These are phyloP conservation scores for Polydrusus cervinus DNA, from an alignment of 2,888 invertebrate species.

Conservation along the genomic window DNA sequence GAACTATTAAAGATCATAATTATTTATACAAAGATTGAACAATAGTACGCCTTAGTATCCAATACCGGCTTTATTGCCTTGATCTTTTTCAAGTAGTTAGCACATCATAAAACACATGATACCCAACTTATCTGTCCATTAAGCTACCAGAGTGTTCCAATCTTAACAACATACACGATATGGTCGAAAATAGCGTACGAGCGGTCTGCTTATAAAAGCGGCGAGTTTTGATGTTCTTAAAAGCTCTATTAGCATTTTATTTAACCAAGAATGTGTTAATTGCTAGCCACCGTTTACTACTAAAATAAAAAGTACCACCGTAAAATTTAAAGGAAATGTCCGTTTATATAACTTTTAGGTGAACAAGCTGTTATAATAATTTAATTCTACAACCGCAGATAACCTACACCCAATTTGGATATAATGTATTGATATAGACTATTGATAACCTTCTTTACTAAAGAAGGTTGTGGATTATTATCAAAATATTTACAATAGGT, in stretches of 20 bases:
- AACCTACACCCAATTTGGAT: too few species aligned
- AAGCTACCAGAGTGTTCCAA: constrained; percentile 62
- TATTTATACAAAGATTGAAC: constrained; percentile 51
- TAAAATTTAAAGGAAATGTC: constrained; percentile 43
- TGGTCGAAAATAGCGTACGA: constrained; percentile 60
- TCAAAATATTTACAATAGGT: too few species aligned
- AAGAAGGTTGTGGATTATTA: too few species aligned
- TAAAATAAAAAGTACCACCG: constrained; percentile 41
- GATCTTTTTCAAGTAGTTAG: constrained; percentile 66
- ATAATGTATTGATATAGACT: too few species aligned
- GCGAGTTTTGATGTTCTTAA: constrained; percentile 63
- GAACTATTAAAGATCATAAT: constrained; percentile 43
- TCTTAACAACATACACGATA: constrained; percentile 58
- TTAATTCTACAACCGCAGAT: not conserved
- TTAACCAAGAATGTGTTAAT: constrained; percentile 68
- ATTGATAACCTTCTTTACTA: too few species aligned
- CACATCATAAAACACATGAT: constrained; percentile 70
- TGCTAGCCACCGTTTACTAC: constrained; percentile 55
- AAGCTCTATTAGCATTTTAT: constrained; percentile 69
- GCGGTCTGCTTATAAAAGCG: constrained; percentile 54
- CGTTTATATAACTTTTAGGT: constrained; percentile 24
- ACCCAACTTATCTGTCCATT: constrained; percentile 69
- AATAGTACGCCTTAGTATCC: constrained; percentile 45
- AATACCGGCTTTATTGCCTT: constrained; percentile 59
- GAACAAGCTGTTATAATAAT: not conserved